Evolutionary conservation across 1,140 invertebrate genomes (phyloP).

Genomic region (Lepidotrigona ventralis): DNA sequence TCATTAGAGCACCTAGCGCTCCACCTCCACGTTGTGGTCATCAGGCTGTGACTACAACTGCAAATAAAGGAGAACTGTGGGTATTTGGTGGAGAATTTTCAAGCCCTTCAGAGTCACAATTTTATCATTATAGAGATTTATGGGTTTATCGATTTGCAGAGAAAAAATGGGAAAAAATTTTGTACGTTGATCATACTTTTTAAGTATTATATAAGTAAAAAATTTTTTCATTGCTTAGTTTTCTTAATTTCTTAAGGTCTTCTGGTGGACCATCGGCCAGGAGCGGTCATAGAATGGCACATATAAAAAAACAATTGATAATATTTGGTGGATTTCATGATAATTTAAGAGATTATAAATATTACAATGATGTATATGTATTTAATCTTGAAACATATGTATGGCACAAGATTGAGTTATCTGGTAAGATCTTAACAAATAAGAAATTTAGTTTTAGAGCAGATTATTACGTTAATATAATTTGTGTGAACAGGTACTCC

Average conservation of each 20-base stretch:
- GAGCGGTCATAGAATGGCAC: conserved; percentile 94
- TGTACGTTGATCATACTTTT: conserved; percentile 73
- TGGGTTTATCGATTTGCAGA: conserved; percentile 91
- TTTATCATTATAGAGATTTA: conserved; percentile 96
- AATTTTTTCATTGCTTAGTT: conserved; percentile 19
- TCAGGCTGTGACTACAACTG: conserved; percentile 82
- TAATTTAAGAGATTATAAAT: conserved; percentile 92
- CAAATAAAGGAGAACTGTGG: conserved; percentile 89
- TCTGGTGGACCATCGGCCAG: conserved; percentile 89
- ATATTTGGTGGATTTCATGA: conserved; percentile 97
- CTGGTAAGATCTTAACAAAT: conserved; percentile 77
- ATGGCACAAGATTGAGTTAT: conserved; percentile 88
- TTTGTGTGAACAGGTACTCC: conserved; percentile 74
- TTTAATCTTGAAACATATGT: conserved; percentile 91
- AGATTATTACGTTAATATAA: conserved; percentile 14
- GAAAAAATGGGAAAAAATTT: conserved; percentile 94
- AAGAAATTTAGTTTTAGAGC: not conserved
- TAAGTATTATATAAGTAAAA: not conserved
- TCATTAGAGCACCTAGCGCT: conserved; percentile 88
- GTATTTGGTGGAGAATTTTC: conserved; percentile 97
- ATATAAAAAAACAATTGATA: conserved; percentile 88
- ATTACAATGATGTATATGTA: conserved; percentile 93
- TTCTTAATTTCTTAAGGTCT: conserved; percentile 77
- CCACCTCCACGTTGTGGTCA: conserved; percentile 94
- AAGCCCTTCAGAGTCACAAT: conserved; percentile 93